Conservation (phyloP, 2,113 vertebrate species). For the Erinaceus europaeus region DNA sequence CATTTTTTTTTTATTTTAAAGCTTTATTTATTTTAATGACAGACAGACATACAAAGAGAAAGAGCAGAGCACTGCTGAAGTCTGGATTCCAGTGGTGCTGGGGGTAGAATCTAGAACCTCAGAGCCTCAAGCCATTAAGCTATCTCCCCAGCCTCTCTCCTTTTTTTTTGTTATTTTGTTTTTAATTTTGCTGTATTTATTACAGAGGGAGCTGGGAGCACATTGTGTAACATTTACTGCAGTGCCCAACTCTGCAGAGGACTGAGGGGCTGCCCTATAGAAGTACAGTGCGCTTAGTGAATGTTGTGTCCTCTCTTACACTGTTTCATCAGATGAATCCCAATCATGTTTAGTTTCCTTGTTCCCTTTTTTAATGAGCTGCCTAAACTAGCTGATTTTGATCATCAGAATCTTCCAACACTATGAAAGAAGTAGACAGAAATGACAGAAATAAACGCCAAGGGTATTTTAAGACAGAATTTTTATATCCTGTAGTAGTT, state of each 20-base stretch:
- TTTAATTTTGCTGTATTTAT: background rate
- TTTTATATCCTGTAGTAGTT: constrained; percentile 4
- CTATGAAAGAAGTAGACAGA: constrained; percentile 7
- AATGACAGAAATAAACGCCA: background rate
- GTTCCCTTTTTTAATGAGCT: constrained; percentile 7
- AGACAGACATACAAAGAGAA: no score
- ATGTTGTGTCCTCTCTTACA: background rate
- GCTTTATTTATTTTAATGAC: no score
- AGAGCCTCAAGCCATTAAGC: no score
- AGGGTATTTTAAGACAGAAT: constrained; percentile 31
- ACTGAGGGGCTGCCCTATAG: background rate
- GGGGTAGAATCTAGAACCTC: no score
- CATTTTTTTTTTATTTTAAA: background rate
- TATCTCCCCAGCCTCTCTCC: no score
- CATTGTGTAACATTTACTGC: rapidly evolving
- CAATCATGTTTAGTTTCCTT: background rate
- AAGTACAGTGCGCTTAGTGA: background rate
- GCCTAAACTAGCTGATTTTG: constrained; percentile 26
- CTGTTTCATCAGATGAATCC: background rate
- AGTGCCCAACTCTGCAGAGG: background rate
- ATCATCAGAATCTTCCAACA: constrained; percentile 27
- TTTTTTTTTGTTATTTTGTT: no score
- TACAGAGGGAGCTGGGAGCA: background rate
- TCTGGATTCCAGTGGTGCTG: no score
- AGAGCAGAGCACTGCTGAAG: no score